Conservation (phyloP, 2,113 vertebrate species). For the Cebidichthys violaceus region DNA sequence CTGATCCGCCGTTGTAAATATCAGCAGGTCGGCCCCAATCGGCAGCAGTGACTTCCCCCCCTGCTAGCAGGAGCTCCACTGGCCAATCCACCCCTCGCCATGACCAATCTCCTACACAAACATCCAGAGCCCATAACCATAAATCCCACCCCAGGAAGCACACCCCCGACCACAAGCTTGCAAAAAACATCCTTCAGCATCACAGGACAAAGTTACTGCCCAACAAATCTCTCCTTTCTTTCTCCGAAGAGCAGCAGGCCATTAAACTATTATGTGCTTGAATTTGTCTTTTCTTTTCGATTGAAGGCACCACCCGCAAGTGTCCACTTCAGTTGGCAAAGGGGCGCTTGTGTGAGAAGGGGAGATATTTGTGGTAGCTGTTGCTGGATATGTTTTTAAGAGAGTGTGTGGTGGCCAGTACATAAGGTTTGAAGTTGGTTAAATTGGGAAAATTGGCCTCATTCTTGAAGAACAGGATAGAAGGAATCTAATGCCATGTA, state of each 20-base stretch:
- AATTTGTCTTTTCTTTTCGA: conserved; percentile 46
- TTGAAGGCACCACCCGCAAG: conserved; percentile 71
- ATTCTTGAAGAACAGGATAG: neutral
- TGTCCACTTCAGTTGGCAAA: conserved; percentile 66
- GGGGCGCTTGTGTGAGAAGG: conserved; percentile 32
- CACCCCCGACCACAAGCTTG: conserved; percentile 66
- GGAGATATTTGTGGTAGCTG: conserved; percentile 34
- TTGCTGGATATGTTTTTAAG: conserved; percentile 14
- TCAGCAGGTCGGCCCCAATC: conserved; percentile 35
- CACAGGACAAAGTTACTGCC: conserved; percentile 75
- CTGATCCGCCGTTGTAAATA: conserved; percentile 57
- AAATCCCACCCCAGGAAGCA: conserved; percentile 78
- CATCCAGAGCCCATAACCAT: conserved; percentile 67
- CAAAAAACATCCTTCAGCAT: conserved; percentile 80
- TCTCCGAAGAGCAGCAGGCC: conserved; percentile 62
- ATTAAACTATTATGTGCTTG: conserved; percentile 76
- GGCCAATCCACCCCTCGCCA: conserved; percentile 60
- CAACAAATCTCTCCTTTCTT: conserved; percentile 79
- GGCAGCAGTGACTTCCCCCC: conserved; percentile 33
- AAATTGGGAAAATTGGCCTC: neutral
- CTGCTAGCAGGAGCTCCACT: conserved; percentile 41
- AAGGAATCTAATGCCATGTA: neutral
- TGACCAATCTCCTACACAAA: conserved; percentile 78
- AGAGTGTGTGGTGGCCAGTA: neutral
- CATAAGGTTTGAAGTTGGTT: neutral